These are phyloP conservation scores for Notolabrus celidotus DNA, from an alignment of 2,797 vertebrate species.

Conservation along the genomic window DNA sequence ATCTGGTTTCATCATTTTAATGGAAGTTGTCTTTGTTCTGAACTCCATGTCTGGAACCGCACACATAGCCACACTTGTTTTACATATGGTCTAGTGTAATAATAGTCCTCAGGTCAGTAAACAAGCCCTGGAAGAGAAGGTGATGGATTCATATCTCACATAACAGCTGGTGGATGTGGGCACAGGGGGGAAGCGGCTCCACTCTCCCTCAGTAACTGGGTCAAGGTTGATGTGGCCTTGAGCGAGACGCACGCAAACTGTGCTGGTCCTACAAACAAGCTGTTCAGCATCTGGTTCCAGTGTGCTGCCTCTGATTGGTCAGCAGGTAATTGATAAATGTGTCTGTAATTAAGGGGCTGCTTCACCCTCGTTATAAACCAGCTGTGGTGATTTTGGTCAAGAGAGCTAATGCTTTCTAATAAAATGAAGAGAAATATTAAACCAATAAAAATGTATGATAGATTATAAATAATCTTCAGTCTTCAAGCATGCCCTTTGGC, in stretches of 20 bases:
- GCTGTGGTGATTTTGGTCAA: constrained; percentile 56
- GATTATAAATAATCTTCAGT: constrained; percentile 16
- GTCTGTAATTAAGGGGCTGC: constrained; percentile 57
- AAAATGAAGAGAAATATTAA: constrained; percentile 18
- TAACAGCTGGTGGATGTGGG: constrained; percentile 70
- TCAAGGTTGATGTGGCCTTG: constrained; percentile 76
- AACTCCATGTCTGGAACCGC: not conserved
- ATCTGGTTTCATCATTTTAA: constrained; percentile 3
- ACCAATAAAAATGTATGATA: constrained; percentile 17
- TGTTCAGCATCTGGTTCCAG: constrained; percentile 56
- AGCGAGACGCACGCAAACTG: constrained; percentile 41
- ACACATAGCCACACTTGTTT: constrained; percentile 27
- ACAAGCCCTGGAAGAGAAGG: constrained; percentile 46
- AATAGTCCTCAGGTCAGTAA: constrained; percentile 66
- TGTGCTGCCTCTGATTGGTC: constrained; percentile 65
- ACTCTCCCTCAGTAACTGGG: constrained; percentile 65
- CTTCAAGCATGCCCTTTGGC: not conserved
- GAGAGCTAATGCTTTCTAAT: constrained; percentile 3
- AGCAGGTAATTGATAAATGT: constrained; percentile 66
- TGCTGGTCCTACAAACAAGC: constrained; percentile 63
- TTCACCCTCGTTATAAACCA: constrained; percentile 55
- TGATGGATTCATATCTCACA: constrained; percentile 63
- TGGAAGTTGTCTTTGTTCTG: not conserved
- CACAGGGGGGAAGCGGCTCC: constrained; percentile 12
- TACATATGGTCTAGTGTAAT: constrained; percentile 54